phyloP scores from a whole-genome alignment of 1,140 invertebrate genomes.

The Sinella curviseta region DNA sequence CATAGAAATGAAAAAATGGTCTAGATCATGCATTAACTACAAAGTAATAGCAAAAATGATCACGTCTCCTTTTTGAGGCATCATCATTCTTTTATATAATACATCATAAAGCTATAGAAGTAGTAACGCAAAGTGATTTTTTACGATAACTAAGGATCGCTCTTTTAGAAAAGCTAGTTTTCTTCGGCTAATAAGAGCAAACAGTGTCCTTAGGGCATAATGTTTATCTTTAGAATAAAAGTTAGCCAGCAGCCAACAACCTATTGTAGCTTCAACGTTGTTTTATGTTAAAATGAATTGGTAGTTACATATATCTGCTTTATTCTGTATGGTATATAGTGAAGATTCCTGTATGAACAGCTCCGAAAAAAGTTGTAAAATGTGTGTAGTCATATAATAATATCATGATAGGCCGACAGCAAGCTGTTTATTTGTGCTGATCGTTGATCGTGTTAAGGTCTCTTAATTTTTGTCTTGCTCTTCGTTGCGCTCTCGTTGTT shows the following conservation, averaged over 20 bases:
- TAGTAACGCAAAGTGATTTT: no score
- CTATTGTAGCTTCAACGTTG: background rate
- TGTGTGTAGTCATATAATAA: background rate
- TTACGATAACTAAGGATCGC: no score
- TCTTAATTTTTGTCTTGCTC: background rate
- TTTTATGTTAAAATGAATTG: no score
- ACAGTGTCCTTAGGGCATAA: background rate
- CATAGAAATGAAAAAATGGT: no score
- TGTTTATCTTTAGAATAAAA: slow-evolving; percentile 4
- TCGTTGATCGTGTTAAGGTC: background rate
- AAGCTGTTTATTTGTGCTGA: background rate
- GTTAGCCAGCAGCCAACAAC: background rate
- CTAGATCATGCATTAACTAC: no score
- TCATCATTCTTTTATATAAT: no score
- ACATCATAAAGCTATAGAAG: no score
- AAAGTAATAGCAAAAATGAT: no score
- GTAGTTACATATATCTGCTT: no score
- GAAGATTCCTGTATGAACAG: no score
- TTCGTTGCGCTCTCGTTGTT: background rate
- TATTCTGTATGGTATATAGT: no score
- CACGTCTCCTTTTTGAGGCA: no score
- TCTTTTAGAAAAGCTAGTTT: background rate
- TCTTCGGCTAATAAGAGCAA: background rate
- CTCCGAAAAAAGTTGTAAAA: background rate
- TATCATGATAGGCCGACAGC: background rate